phyloP scores from a whole-genome alignment of 2,797 vertebrate genomes.

The Vireo griseus region DNA sequence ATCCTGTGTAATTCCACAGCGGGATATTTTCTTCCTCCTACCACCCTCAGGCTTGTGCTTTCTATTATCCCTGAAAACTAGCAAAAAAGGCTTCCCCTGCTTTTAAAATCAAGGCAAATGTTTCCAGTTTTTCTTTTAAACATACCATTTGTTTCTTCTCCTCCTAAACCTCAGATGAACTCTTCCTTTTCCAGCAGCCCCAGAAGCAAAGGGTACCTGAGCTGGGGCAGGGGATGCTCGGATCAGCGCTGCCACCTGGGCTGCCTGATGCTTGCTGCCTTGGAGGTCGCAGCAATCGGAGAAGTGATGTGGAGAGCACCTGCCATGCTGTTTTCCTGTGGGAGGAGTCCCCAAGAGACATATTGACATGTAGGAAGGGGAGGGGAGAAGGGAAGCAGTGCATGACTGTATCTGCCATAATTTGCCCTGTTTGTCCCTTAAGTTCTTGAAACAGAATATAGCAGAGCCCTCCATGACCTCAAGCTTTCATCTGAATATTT shows the following conservation, averaged over 20 bases:
- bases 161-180: not conserved
- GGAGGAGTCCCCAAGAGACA: not conserved
- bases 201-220: not conserved
- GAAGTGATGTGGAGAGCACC: not conserved
- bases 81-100: not conserved
- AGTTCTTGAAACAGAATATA: not conserved
- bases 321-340: not conserved
- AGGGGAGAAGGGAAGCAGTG: not conserved
- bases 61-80: not conserved
- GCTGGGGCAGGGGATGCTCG: accelerated
- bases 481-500: conserved; percentile 32
- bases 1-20: not conserved
- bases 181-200: not conserved
- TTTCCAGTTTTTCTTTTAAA: not conserved
- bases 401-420: not conserved
- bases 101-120: not conserved
- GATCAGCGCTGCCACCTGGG: not conserved
- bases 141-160: not conserved
- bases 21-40: not conserved
- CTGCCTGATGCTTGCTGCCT: not conserved
- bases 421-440: not conserved
- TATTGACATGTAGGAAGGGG: not conserved
- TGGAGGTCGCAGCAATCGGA: accelerated
- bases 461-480: not conserved
- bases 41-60: not conserved